A percentile compares a stretch with the other conserved stretches of the same genome.
Conservation (phyloP, 2,797 vertebrate species). For the Scleropages formosus region DNA sequence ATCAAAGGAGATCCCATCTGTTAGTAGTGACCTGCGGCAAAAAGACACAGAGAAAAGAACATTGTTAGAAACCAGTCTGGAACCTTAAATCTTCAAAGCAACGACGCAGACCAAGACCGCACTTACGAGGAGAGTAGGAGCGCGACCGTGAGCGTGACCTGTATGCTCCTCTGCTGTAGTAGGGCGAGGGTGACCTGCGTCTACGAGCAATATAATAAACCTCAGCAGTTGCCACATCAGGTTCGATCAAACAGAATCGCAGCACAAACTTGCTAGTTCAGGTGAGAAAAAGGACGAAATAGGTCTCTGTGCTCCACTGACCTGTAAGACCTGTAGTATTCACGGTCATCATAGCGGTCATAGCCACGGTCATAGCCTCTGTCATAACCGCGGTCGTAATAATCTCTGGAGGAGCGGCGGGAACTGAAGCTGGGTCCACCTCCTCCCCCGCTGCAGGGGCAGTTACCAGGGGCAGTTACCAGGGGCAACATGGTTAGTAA, state of each 20-base stretch:
- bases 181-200: constrained; percentile 86
- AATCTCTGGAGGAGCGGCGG: constrained; percentile 74
- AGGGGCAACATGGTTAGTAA: background rate
- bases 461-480: background rate
- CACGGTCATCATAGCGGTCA: constrained; percentile 87
- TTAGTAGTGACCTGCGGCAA: constrained; percentile 29
- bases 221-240: background rate
- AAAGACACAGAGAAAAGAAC: background rate
- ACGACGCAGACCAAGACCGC: background rate
- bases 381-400: constrained; percentile 83
- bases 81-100: background rate
- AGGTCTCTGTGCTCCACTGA: constrained; percentile 40
- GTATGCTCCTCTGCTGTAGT: constrained; percentile 86
- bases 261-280: background rate
- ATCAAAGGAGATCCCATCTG: background rate
- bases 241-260: background rate
- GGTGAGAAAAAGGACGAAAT: background rate
- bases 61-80: background rate
- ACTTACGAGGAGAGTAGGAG: constrained; percentile 91
- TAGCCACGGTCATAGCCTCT: constrained; percentile 79
- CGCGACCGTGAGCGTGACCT: constrained; percentile 86
- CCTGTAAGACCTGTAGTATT: constrained; percentile 89
- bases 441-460: background rate
- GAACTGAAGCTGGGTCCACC: constrained; percentile 53
- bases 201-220: constrained; percentile 53